Evolutionary conservation across 2,888 invertebrate genomes (phyloP).

Genomic region (Bhutanitis thaidina): DNA sequence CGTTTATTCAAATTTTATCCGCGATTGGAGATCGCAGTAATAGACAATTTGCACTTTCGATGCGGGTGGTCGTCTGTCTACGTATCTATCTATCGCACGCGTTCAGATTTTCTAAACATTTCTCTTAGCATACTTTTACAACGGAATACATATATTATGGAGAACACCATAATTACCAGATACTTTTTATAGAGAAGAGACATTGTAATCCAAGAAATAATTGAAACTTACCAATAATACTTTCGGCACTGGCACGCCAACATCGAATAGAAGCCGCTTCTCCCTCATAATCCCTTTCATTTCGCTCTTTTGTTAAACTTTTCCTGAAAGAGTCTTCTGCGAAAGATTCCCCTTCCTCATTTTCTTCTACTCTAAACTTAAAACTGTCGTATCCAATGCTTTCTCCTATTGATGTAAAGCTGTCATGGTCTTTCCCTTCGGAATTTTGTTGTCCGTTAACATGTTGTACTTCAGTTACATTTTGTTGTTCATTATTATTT

Average conservation of each 20-base stretch:
- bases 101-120: no score
- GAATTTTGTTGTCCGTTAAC: slow-evolving; percentile 26
- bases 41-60: no score
- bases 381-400: slow-evolving; percentile 90
- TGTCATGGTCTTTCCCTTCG: slow-evolving; percentile 71
- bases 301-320: slow-evolving; percentile 56
- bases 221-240: slow-evolving; percentile 54
- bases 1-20: no score
- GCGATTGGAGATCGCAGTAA: no score
- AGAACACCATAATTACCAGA: no score
- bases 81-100: no score
- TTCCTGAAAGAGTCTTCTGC: slow-evolving; percentile 68
- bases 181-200: no score
- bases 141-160: no score
- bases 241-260: slow-evolving; percentile 63
- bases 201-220: neutral
- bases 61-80: no score
- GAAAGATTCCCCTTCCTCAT: slow-evolving; percentile 61
- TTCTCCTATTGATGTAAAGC: slow-evolving; percentile 85
- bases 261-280: slow-evolving; percentile 50
- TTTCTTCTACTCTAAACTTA: slow-evolving; percentile 80
- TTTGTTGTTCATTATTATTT: slow-evolving; percentile 39
- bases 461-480: neutral
- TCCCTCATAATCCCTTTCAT: slow-evolving; percentile 49
- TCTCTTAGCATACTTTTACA: no score